Evolutionary conservation across 2,797 vertebrate genomes (phyloP), one percentile per base, ranked within the genome.

Genomic region (Masticophis lateralis): DNA sequence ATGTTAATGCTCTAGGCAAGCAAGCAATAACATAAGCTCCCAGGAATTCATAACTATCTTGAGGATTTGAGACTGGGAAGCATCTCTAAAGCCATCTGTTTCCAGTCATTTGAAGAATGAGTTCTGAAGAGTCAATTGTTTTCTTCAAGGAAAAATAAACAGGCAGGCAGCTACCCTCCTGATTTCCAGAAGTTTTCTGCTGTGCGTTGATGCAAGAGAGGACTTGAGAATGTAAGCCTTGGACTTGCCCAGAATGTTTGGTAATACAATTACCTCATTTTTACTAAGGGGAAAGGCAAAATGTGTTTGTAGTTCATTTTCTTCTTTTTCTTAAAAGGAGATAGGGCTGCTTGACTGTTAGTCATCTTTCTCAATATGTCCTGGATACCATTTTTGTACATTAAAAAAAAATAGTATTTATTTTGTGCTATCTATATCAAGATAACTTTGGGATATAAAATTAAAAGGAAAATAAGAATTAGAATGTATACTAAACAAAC

Each of bases 191-290:
- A 97, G 96, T 97, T 96, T 97, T 97, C 95, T 97, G 94, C 95
- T 96, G 96, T 91, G 96, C 96, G 93, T 96, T 96, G 95, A 95
- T 90, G 94, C 7, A 97, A 94, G 93, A 94, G 96, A 94, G 93
- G 94, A 95, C 96, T 97, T 96, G 95, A 97, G 94, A 95, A 88
- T 61, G 88, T 27, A 89, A 95, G 90, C 90, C 94, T 92, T 91
- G 16, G 94, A 93, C 93, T 89, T 87, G 95, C 96, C 97, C 97
- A 97, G 96, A 93, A 94, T 96, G 96, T 98, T 98, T 97, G 97
- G 97, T 97, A 98, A 98, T 89, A 92, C 96, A 93, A 93, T 98
- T 94, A 98, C 97, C 96, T 98, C 97, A 98, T 98, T 97, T 97
- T 97, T 96, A 96, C 97, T 97, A 97, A 12, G 18, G 27, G 22